These are phyloP conservation scores for Parauchenoglanis ngamensis DNA, from an alignment of 2,797 vertebrate genomes.

Conservation along the genomic window DNA sequence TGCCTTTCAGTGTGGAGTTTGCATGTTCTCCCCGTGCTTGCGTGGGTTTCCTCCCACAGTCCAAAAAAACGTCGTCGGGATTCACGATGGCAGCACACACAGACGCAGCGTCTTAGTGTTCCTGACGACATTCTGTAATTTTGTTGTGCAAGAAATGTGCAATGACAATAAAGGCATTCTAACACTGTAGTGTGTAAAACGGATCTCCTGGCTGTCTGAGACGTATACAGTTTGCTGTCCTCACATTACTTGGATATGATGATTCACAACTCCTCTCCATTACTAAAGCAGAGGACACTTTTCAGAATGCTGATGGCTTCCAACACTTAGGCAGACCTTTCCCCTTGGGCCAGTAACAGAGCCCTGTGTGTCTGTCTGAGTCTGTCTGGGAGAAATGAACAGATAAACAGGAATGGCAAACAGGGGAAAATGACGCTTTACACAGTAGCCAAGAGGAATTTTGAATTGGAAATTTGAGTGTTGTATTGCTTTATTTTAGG, in stretches of 20 bases:
- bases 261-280: slow-evolving; percentile 38
- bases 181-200: slow-evolving; percentile 29
- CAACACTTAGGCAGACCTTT: slow-evolving; percentile 23
- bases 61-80: too few relatives aligned
- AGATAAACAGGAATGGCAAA: slow-evolving; percentile 20
- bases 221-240: slow-evolving; percentile 33
- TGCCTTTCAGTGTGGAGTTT: too few relatives aligned
- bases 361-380: neutral
- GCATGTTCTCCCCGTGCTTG: too few relatives aligned
- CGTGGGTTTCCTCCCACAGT: too few relatives aligned
- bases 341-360: slow-evolving; percentile 38
- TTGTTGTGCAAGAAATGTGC: too few relatives aligned
- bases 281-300: slow-evolving; percentile 45
- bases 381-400: slow-evolving; percentile 27
- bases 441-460: slow-evolving; percentile 27
- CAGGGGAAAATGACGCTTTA: slow-evolving; percentile 34
- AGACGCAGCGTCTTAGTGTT: too few relatives aligned
- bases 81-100: too few relatives aligned
- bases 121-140: too few relatives aligned
- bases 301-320: slow-evolving; percentile 22
- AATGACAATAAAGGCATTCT: neutral
- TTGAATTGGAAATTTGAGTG: slow-evolving; percentile 32
- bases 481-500: slow-evolving; percentile 32
- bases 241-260: slow-evolving; percentile 45
- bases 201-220: neutral